Evolutionary conservation across 2,888 invertebrate species (phyloP).

Genomic region (Hetaerina titia): DNA sequence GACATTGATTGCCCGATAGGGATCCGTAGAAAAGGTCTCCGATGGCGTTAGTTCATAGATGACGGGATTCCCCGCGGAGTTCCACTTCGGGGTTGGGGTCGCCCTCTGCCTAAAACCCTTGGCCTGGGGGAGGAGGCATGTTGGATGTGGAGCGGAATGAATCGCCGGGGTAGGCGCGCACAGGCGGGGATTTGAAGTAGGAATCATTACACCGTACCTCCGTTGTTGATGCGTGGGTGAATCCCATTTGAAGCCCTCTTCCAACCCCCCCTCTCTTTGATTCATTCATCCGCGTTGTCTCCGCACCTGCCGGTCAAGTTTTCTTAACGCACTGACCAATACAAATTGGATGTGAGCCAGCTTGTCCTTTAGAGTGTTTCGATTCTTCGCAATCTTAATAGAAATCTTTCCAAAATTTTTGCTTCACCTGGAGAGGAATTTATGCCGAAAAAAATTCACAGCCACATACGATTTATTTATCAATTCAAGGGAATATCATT

Average conservation of each 20-base stretch:
- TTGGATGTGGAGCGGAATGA: too few species aligned
- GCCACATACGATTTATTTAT: constrained; percentile 28
- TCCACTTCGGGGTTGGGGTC: too few species aligned
- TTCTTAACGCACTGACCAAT: not conserved
- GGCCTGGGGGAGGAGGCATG: too few species aligned
- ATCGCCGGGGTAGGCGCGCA: too few species aligned
- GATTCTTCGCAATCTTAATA: not conserved
- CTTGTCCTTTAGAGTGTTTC: not conserved
- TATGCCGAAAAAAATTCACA: not conserved
- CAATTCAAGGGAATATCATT: constrained; percentile 40
- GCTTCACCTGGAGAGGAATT: not conserved
- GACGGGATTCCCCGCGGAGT: not conserved
- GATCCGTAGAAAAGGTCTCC: not conserved
- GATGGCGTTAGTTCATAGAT: not conserved
- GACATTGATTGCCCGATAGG: not conserved
- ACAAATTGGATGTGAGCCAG: constrained; percentile 15
- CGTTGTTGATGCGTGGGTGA: too few species aligned
- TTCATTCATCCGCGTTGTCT: not conserved
- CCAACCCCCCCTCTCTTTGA: too few species aligned
- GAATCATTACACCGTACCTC: too few species aligned
- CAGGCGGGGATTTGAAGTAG: too few species aligned
- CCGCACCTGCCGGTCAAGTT: not conserved
- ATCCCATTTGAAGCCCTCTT: too few species aligned
- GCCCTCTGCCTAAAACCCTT: too few species aligned
- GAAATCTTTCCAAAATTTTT: constrained; percentile 34